Conservation (phyloP, 2,888 invertebrate genomes). For the Nomada goodeniana region DNA sequence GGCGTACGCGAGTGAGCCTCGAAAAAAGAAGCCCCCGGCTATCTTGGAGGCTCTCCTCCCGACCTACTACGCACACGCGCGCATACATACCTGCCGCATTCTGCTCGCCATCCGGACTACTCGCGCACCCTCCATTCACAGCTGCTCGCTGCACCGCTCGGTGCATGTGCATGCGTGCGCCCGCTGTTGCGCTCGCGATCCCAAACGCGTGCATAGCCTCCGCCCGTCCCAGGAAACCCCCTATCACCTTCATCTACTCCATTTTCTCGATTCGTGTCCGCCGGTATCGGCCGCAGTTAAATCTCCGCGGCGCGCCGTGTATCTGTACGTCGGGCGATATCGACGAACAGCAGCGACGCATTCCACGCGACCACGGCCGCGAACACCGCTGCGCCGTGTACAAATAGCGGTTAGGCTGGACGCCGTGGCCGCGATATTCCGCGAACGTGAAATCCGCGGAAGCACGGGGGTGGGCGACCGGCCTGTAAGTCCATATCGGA, state of each 20-base stretch:
- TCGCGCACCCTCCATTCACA: background rate
- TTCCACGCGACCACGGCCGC: conserved; percentile 38
- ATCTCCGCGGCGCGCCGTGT: conserved; percentile 14
- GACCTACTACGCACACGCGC: background rate
- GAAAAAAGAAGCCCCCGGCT: conserved; percentile 16
- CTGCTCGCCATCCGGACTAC: background rate
- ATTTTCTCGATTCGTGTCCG: conserved; percentile 4
- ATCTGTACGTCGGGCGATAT: conserved; percentile 13
- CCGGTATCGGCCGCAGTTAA: conserved; percentile 4
- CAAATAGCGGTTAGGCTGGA: background rate
- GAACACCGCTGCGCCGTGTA: background rate
- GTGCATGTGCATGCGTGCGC: too few relatives aligned
- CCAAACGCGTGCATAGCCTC: too few relatives aligned
- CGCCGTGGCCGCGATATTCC: conserved; percentile 16
- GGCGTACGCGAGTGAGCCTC: background rate
- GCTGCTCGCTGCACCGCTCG: background rate
- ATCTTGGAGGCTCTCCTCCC: background rate
- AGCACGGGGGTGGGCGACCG: background rate
- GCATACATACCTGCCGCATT: background rate
- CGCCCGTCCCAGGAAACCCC: background rate
- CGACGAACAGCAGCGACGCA: conserved; percentile 33
- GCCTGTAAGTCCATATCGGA: conserved; percentile 35
- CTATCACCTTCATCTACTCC: conserved; percentile 8
- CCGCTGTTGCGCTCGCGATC: too few relatives aligned
- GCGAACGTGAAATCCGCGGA: conserved; percentile 22